Percentiles rank a stretch among this genome's conserved stretches.
Conservation (phyloP, 2,113 vertebrate species). For the Microcebus griseorufus region DNA sequence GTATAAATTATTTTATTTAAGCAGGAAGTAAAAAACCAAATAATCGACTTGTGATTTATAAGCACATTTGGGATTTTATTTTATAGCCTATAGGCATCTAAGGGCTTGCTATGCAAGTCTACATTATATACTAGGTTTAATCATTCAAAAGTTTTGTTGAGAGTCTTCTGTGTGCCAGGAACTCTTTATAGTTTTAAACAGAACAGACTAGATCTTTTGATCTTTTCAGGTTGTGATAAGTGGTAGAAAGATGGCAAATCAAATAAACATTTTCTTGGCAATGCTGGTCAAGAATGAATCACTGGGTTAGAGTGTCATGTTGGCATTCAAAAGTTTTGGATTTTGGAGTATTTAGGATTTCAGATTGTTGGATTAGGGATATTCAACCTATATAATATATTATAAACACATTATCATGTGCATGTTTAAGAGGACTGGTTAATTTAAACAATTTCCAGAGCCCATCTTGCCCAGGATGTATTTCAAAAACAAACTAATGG, state of each 20-base stretch:
- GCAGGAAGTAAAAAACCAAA: neutral
- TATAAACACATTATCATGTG: slow-evolving; percentile 10
- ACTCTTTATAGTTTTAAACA: neutral
- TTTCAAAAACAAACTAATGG: slow-evolving; percentile 55
- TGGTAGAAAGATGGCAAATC: neutral
- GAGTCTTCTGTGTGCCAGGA: neutral
- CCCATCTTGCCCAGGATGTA: neutral
- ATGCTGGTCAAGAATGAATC: neutral
- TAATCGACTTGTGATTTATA: neutral
- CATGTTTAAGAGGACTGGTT: neutral
- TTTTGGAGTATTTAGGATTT: neutral
- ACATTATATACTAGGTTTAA: neutral
- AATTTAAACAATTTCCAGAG: slow-evolving; percentile 51
- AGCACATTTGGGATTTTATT: neutral
- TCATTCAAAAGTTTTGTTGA: neutral
- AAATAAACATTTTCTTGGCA: neutral
- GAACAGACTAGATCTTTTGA: neutral
- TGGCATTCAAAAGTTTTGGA: neutral
- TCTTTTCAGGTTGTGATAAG: neutral
- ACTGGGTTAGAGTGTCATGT: neutral
- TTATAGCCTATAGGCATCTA: neutral
- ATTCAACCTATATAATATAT: neutral
- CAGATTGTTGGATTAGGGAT: neutral
- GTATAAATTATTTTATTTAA: neutral
- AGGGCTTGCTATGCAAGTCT: neutral